Evolutionary conservation across 2,113 vertebrate genomes (phyloP).

Genomic region (Excalfactoria chinensis): DNA sequence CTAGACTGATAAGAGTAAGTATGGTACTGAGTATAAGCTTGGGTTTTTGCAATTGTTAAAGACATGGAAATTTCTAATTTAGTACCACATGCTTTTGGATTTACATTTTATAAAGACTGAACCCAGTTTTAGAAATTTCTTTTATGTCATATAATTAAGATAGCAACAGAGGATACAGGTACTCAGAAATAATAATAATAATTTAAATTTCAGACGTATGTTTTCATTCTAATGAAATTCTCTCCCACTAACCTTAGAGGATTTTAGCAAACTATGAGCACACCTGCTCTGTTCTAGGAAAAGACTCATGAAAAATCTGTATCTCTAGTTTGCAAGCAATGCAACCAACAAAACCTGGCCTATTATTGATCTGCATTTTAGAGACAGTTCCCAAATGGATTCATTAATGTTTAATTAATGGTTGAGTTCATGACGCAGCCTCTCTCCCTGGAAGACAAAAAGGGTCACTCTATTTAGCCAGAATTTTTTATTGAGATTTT

Average conservation of each 20-base stretch:
- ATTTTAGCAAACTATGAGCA: not conserved
- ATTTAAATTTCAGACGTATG: not conserved
- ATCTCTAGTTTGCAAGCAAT: not conserved
- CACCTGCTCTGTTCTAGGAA: not conserved
- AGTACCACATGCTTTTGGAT: not conserved
- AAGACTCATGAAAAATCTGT: not conserved
- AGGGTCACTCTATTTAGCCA: constrained; percentile 45
- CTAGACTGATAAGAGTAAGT: constrained; percentile 31
- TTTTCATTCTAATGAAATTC: not conserved
- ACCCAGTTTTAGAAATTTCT: not conserved
- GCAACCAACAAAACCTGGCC: not conserved
- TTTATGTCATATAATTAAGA: not conserved
- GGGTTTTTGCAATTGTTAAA: constrained; percentile 28
- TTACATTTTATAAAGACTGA: not conserved
- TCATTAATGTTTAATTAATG: constrained; percentile 56
- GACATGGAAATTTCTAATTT: constrained; percentile 9
- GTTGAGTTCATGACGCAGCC: constrained; percentile 30
- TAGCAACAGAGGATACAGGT: not conserved
- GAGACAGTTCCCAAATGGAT: constrained; percentile 14
- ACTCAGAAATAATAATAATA: not conserved
- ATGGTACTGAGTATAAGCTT: constrained; percentile 29
- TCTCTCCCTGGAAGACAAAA: constrained; percentile 34
- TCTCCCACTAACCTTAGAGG: not conserved
- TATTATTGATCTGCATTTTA: not conserved
- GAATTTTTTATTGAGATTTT: constrained; percentile 45